Conservation (phyloP, 2,113 vertebrate species). For the Corynorhinus townsendii region DNA sequence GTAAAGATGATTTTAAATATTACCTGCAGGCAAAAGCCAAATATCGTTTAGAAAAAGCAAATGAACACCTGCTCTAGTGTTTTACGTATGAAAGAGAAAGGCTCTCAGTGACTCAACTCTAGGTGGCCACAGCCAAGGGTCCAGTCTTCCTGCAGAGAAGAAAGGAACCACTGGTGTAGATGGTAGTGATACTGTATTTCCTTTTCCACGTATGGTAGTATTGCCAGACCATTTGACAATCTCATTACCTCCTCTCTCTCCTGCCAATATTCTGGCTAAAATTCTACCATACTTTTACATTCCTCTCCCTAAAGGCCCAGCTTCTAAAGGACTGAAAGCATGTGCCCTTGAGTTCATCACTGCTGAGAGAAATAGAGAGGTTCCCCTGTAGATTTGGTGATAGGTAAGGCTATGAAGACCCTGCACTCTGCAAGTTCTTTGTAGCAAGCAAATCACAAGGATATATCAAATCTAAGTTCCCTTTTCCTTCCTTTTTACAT, state of each 20-base stretch:
- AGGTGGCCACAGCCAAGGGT: not conserved
- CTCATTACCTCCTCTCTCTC: not conserved
- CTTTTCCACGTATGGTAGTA: rapidly evolving
- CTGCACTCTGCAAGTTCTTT: not conserved
- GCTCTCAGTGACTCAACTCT: not conserved
- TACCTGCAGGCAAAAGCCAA: not conserved
- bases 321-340: not conserved
- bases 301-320: not conserved
- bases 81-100: not conserved
- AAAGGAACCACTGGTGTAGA: not conserved
- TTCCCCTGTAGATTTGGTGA: not conserved
- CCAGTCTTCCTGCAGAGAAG: not conserved
- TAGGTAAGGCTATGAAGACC: not conserved
- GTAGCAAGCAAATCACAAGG: not conserved
- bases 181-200: not conserved
- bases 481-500: not conserved
- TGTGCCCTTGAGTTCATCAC: rapidly evolving
- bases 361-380: not conserved
- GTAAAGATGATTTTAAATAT: slow-evolving; percentile 7
- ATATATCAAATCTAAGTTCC: not conserved
- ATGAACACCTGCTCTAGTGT: not conserved
- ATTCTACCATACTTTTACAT: not conserved
- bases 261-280: not conserved
- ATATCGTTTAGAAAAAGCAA: not conserved
- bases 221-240: not conserved